These are phyloP conservation scores for Centropus bengalensis DNA, from an alignment of 2,113 vertebrate genomes.

Conservation along the genomic window DNA sequence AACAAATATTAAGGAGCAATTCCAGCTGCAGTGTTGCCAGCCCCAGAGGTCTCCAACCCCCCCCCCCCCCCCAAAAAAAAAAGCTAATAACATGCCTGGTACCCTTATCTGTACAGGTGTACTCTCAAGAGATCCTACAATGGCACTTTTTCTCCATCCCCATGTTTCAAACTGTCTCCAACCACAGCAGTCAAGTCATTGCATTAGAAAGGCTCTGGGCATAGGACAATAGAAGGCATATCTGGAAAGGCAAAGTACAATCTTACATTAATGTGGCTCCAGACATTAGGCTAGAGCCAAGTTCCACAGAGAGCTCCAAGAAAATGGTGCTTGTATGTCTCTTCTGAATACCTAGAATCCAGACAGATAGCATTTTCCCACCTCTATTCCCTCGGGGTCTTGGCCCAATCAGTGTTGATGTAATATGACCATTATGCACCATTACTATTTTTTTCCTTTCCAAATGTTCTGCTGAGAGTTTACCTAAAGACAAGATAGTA, in stretches of 20 bases:
- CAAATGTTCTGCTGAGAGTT: background rate
- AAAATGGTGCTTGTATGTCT: accelerated
- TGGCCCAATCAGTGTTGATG: background rate
- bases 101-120: background rate
- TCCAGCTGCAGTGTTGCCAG: background rate
- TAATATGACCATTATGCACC: background rate
- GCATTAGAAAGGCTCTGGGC: background rate
- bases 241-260: accelerated
- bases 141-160: background rate
- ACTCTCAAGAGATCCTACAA: background rate
- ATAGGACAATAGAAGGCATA: background rate
- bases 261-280: accelerated
- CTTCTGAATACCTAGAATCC: background rate
- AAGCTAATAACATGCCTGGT: accelerated
- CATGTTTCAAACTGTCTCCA: background rate
- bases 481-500: background rate
- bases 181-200: background rate
- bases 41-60: background rate
- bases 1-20: background rate
- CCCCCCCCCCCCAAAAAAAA: background rate
- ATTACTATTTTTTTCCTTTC: background rate
- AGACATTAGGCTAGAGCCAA: background rate
- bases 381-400: background rate
- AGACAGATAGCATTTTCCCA: background rate
- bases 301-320: background rate